Evolutionary conservation across 2,888 invertebrate genomes (phyloP).

Genomic region (Argyresthia goedartella): DNA sequence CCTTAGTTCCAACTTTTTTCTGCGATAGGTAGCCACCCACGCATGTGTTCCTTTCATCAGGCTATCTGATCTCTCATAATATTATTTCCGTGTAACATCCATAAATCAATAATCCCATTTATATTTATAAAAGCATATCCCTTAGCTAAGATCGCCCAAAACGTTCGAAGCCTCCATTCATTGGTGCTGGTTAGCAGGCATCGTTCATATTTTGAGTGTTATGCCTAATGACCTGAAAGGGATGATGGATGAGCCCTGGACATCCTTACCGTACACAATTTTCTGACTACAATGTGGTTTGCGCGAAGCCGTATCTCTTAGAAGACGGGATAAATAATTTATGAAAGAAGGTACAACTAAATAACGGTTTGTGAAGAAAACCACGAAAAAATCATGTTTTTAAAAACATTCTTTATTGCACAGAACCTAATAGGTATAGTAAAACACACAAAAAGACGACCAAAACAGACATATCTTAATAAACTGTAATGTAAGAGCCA

Average conservation of each 20-base stretch:
- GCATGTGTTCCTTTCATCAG: too few species aligned
- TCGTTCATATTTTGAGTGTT: slow-evolving; percentile 38
- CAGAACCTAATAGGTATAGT: too few species aligned
- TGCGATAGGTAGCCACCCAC: too few species aligned
- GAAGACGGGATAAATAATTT: background rate
- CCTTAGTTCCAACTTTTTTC: too few species aligned
- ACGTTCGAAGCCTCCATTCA: background rate
- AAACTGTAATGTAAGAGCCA: too few species aligned
- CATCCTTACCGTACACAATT: slow-evolving; percentile 21
- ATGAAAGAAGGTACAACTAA: background rate
- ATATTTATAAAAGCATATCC: background rate
- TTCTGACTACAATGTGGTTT: background rate
- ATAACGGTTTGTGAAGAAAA: too few species aligned
- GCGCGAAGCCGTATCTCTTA: background rate
- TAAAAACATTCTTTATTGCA: too few species aligned
- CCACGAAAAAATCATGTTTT: too few species aligned
- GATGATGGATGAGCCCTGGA: slow-evolving; percentile 52
- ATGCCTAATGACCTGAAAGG: slow-evolving; percentile 60
- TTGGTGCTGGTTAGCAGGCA: slow-evolving; percentile 26
- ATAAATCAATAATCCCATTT: background rate
- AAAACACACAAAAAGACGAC: too few species aligned
- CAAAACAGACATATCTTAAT: too few species aligned
- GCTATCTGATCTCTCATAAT: too few species aligned
- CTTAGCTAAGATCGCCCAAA: background rate
- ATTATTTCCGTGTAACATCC: background rate